Evolutionary conservation across 2,888 invertebrate species (phyloP), one percentile per base, ranked within the genome.

Genomic region (Agrochola macilenta): DNA sequence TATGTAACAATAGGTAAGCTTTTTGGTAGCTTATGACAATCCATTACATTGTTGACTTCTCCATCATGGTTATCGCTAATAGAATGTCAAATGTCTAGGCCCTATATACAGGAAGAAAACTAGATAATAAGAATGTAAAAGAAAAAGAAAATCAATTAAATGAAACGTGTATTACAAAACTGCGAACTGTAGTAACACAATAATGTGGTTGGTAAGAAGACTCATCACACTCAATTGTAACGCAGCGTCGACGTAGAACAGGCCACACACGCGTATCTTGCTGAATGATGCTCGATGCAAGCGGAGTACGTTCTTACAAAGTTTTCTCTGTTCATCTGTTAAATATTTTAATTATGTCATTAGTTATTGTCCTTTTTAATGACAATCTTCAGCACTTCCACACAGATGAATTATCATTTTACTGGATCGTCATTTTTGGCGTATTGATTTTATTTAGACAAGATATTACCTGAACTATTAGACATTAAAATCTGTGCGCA

Each of bases 101-200:
- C 14, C 17, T 17, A 5, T 17, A 14, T 1, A 17, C 49, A 17
- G 14, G 46, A 46, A 46, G 14, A 14, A 46, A 14, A 46, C 0
- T 14, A 14, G 14, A 46, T 14, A 46, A 46, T 5, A 49, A 49
- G 17, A 49, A 49, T 49, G 17, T 5, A 5, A 49, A 49, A 5
- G 17, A 49, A 49, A 5, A 49, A 49, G 14, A 49, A 57, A 26
- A 57, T 60, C 7, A 26, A 58, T 26, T 57, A 12, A 26, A 58
- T 58, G 5, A 58, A 58, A 14, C 14, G 14, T 5, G 14, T 7
- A 17, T 78, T 69, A 78, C 30, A 78, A 39, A 63, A 61, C 7
- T 12, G 77, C 78, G 2, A 78, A 78, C 63, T 78, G 79, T 1
- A 78, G 49, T 5, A 78, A 78, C 30, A 78, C 79, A 63, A 78